Evolutionary conservation across 2,797 vertebrate species (phyloP).

Genomic region (Xenops minutus): DNA sequence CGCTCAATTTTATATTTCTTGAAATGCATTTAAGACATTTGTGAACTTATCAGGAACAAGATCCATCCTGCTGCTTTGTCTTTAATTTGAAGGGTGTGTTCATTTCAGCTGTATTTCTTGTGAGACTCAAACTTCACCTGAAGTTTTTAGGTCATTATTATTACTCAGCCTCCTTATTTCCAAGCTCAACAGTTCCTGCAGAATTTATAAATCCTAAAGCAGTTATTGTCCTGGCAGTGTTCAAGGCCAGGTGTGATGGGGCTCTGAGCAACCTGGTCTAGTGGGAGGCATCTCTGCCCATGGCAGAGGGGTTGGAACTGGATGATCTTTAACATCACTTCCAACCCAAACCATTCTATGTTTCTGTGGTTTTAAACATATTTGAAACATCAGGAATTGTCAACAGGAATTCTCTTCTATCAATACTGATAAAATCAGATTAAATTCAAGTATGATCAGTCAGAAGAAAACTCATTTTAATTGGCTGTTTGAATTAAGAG

Average conservation of each 20-base stretch:
- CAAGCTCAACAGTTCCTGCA: neutral
- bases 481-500: neutral
- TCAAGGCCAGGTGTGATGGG: neutral
- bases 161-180: neutral
- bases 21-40: neutral
- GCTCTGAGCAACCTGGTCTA: neutral
- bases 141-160: neutral
- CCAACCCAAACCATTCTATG: neutral
- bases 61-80: neutral
- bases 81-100: neutral
- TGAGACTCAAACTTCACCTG: neutral
- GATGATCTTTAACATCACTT: neutral
- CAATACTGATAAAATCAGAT: neutral
- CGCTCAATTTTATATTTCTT: neutral
- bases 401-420: neutral
- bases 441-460: neutral
- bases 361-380: neutral
- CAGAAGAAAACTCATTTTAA: neutral
- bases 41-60: neutral
- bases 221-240: neutral
- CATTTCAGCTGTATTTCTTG: slow-evolving; percentile 4
- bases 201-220: neutral
- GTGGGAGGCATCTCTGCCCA: neutral
- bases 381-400: neutral
- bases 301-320: neutral